Evolutionary conservation across 30 jellyfish, hydroid and myxozoan genomes (phyloP), one percentile per base, ranked within the genome.

Genomic region (Cassiopea andromeda): DNA sequence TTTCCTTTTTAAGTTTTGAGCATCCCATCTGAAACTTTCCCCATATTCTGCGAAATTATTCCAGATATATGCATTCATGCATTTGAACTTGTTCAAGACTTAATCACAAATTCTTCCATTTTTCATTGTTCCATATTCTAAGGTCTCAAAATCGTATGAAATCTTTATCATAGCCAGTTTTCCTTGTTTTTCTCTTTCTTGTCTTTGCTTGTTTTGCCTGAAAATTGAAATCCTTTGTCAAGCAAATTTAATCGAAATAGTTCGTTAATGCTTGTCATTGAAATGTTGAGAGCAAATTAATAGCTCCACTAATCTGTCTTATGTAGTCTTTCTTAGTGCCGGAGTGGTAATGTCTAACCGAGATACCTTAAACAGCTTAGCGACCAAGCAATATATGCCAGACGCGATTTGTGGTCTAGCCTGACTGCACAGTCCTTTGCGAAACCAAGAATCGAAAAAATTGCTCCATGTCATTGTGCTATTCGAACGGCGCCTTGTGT

Each of bases 351-450:
- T 70, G 43, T 50, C 48, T 70, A 38, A 70, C 79, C 79, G 27
- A 43, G 54, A 70, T 43, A 50, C 79, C 79, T 19, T 70, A 70
- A 70, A 70, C 50, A 43, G 79, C 79, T 70, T 70, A 70, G 79
- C 79, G n/a, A 70, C 57, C 2, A 70, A 70, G 79, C 79, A 70
- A 70, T 17, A 7, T 70, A 70, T 7, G 79, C 79, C 19, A 70
- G 79, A 70, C 79, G 79, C 79, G 86, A 60, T 49, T 77, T 77
- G 86, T 44, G 86, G 86, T 77, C 71, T 58, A 47, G 86, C 73
- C 86, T 19, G 47, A 48, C 69, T 27, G 86, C 74, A 18, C 48
- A 77, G 86, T 49, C 86, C 48, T 77, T 49, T 77, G 48, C 12
- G 50, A 77, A 47, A 58, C 86, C 50, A 6, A 58, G 86, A 77